Conservation (phyloP, 1,140 invertebrate species). For the Dendrolimus punctatus region DNA sequence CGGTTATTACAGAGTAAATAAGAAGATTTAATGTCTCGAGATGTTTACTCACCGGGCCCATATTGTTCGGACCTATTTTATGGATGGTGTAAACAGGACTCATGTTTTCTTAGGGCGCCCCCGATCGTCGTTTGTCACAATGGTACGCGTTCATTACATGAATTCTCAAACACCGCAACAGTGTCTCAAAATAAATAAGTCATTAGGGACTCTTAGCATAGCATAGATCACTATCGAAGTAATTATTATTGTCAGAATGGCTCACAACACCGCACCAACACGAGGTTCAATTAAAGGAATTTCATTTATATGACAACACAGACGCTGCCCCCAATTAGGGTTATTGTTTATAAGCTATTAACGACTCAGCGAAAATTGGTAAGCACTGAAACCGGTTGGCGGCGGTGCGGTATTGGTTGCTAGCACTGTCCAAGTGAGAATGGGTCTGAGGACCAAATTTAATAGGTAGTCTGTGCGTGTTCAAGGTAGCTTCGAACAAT, state of each 20-base stretch:
- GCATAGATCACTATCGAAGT: conserved; percentile 47
- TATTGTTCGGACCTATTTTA: conserved; percentile 35
- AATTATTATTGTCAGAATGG: conserved; percentile 44
- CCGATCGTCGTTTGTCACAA: conserved; percentile 7
- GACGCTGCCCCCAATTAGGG: conserved; percentile 27
- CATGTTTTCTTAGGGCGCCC: conserved; percentile 26
- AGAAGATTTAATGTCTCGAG: conserved; percentile 3
- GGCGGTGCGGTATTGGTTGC: conserved; percentile 13
- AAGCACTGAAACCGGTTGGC: conserved; percentile 8
- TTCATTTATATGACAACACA: conserved; percentile 37
- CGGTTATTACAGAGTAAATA: neutral
- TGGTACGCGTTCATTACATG: conserved; percentile 21
- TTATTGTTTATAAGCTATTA: too few species aligned
- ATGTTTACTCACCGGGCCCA: conserved; percentile 34
- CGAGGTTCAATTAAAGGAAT: conserved; percentile 51
- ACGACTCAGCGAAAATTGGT: too few species aligned
- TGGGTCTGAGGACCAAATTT: conserved; percentile 36
- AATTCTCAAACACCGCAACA: conserved; percentile 22
- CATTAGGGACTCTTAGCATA: conserved; percentile 41
- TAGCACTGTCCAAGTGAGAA: conserved; percentile 30
- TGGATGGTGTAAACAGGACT: conserved; percentile 46
- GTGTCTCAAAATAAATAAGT: conserved; percentile 38
- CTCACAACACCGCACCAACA: conserved; percentile 41
- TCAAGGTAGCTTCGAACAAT: conserved; percentile 51
- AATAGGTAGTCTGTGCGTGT: conserved; percentile 42